Conservation (phyloP, 2,113 vertebrate species). For the Siniperca knerii region DNA sequence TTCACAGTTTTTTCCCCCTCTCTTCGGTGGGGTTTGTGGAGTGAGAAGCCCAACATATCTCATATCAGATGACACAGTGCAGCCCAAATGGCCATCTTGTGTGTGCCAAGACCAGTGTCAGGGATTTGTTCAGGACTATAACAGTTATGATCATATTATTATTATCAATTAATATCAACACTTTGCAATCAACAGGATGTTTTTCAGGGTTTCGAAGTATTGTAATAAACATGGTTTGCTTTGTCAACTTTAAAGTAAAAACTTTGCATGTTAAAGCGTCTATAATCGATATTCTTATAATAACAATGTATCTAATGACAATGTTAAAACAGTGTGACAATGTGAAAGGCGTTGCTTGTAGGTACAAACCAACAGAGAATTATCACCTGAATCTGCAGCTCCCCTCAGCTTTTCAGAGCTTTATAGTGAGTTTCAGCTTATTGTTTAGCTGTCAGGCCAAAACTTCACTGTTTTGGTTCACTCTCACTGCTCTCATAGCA, state of each 20-base stretch:
- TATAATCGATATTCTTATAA: background rate
- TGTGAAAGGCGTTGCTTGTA: background rate
- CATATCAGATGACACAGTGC: conserved; percentile 59
- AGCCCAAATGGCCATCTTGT: conserved; percentile 32
- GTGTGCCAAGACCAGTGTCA: conserved; percentile 66
- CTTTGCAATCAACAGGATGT: background rate
- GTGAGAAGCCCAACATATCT: conserved; percentile 21
- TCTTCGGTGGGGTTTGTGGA: conserved; percentile 36
- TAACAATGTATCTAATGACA: background rate
- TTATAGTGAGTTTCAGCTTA: background rate
- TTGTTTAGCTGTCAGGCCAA: background rate
- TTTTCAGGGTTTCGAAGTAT: background rate
- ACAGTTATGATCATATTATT: conserved; percentile 35
- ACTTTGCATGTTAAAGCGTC: background rate
- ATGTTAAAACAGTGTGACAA: too few relatives aligned
- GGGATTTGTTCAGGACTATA: conserved; percentile 50
- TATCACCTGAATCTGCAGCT: background rate
- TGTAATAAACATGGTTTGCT: background rate
- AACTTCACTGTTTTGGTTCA: background rate
- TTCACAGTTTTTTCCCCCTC: conserved; percentile 34
- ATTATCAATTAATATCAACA: conserved; percentile 33
- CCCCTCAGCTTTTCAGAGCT: background rate
- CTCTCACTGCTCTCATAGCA: background rate
- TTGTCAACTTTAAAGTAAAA: background rate
- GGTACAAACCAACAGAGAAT: background rate